Conservation (phyloP, 2,113 vertebrate genomes). For the Calidris pugnax region DNA sequence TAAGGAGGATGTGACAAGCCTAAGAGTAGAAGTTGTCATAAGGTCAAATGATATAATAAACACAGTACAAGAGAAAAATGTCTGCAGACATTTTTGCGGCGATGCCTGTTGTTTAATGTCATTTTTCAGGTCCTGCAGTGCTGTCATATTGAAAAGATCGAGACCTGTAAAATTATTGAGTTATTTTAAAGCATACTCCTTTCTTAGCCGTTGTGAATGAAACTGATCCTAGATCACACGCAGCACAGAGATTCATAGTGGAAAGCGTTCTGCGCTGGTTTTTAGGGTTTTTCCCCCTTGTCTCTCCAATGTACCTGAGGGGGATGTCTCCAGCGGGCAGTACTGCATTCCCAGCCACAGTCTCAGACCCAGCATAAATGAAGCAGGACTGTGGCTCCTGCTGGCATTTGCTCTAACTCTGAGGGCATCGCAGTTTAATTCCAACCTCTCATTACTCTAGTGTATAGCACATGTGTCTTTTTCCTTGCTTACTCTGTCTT, state of each 20-base stretch:
- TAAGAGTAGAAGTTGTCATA: neutral
- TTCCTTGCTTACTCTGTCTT: neutral
- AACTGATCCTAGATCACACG: neutral
- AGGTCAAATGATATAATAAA: neutral
- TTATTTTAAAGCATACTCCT: neutral
- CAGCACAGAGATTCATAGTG: neutral
- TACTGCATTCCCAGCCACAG: neutral
- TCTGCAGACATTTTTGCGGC: neutral
- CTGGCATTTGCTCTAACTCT: neutral
- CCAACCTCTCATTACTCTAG: neutral
- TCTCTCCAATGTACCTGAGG: neutral
- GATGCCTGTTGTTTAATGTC: neutral
- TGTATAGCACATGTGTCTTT: neutral
- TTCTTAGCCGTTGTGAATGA: neutral
- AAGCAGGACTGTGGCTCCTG: neutral
- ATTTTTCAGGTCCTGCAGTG: neutral
- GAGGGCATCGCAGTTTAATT: neutral
- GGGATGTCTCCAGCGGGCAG: neutral
- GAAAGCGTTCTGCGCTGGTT: neutral
- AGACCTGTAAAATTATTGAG: neutral
- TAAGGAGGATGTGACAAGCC: neutral
- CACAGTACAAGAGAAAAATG: neutral
- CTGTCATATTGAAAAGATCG: neutral
- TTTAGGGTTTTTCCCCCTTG: rapidly evolving
- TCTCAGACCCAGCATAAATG: neutral